Conservation (phyloP, 1,140 invertebrate species). For the Monochamus saltuarius region DNA sequence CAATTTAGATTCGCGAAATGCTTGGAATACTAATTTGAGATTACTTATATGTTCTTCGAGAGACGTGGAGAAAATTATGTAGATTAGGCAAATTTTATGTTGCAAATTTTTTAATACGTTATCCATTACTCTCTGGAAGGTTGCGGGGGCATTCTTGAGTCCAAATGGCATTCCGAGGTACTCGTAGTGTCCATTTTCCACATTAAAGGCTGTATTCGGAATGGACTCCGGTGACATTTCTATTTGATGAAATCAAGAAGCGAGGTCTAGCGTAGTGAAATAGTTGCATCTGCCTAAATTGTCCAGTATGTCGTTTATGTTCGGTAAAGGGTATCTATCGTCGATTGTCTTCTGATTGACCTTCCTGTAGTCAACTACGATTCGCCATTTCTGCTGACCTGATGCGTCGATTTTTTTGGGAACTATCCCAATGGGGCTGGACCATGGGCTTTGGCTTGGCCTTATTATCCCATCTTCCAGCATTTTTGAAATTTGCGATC, state of each 20-base stretch:
- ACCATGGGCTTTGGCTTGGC: constrained; percentile 7
- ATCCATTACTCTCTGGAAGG: constrained; percentile 20
- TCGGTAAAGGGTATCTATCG: constrained; percentile 6
- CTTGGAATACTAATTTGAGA: background rate
- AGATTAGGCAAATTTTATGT: constrained; percentile 7
- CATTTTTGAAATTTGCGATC: too few species aligned
- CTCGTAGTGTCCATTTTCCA: constrained; percentile 21
- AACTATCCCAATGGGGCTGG: constrained; percentile 16
- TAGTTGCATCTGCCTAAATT: constrained; percentile 7
- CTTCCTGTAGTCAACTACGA: constrained; percentile 1
- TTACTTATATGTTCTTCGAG: background rate
- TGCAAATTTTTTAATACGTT: background rate
- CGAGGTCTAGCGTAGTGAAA: constrained; percentile 6
- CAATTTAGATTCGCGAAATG: background rate
- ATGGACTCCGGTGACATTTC: constrained; percentile 6
- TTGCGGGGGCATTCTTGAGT: constrained; percentile 17
- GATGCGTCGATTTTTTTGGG: background rate
- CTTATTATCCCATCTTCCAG: too few species aligned
- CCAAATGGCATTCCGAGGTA: constrained; percentile 19
- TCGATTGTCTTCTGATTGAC: constrained; percentile 3
- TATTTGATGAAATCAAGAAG: constrained; percentile 10
- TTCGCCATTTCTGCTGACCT: constrained; percentile 9
- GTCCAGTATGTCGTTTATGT: constrained; percentile 7
- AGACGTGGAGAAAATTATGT: constrained; percentile 12
- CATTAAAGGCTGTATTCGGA: too few species aligned